Evolutionary conservation across 2,888 invertebrate genomes (phyloP).

Genomic region (Apamea anceps): DNA sequence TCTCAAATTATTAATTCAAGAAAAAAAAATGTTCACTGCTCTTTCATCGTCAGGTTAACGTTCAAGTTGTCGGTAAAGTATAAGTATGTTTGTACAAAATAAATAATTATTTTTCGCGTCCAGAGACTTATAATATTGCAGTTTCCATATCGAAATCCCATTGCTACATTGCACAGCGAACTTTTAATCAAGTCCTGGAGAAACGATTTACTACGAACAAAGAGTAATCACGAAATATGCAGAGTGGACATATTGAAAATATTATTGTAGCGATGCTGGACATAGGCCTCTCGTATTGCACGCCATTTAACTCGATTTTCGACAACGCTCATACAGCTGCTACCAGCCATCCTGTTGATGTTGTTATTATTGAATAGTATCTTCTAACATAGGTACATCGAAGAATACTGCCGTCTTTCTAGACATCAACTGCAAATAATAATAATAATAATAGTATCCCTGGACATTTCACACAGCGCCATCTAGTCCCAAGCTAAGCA

Average conservation of each 20-base stretch:
- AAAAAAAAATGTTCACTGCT: neutral
- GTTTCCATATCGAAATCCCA: conserved; percentile 87
- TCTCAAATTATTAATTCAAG: neutral
- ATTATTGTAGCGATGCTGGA: neutral
- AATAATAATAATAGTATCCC: no score
- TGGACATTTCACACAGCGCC: no score
- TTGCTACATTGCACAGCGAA: conserved; percentile 87
- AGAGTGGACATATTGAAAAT: conserved; percentile 37
- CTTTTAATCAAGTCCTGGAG: conserved; percentile 89
- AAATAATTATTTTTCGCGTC: conserved; percentile 64
- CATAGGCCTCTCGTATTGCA: no score
- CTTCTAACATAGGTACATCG: neutral
- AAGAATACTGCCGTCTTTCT: neutral
- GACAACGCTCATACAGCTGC: no score
- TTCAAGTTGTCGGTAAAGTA: neutral
- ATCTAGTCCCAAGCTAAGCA: no score
- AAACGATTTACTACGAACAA: conserved; percentile 85
- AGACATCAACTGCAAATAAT: no score
- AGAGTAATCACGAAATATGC: conserved; percentile 69
- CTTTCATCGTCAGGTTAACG: neutral
- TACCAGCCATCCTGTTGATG: no score
- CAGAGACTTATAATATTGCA: conserved; percentile 77
- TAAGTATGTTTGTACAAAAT: conserved; percentile 20
- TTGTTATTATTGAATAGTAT: no score
- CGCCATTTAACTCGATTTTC: no score